Evolutionary conservation across 2,113 vertebrate species (phyloP), one percentile per base, ranked within the genome.

Genomic region (Labeo catla): DNA sequence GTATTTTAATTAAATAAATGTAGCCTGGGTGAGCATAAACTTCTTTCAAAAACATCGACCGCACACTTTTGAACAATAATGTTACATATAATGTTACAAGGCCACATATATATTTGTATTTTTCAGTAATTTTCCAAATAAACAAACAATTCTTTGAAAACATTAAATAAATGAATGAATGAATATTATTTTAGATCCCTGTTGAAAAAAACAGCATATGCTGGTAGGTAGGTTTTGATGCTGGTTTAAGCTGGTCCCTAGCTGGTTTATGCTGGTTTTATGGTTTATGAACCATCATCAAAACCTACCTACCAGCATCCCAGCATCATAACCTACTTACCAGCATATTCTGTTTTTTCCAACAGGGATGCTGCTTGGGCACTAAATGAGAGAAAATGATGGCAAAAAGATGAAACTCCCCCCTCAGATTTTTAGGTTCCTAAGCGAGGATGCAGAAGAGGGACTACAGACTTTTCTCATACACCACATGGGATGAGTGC

Each of bases 401-500:
- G 39, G 4, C 66, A 76, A 28, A 50, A 6, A 36, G 49, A 16
- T 15, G 65, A 19, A 77, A 5, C 0, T 6, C 16, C 8, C 34
- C 8, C 3, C 9, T 36, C 8, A 49, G 8, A 72, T 45, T 61
- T 21, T 11, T 36, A 79, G 34, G 10, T 45, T 79, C 21, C 54
- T 23, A 4, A n/a, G 16, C 45, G 77, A 39, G 6, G 23, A 57
- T 78, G 9, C 76, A 78, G 8, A 57, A 34, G 76, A 66, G 23
- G 63, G 10, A 43, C 39, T n/a, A n/a, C 16, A 36, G 74, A 23
- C 61, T 70, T 4, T 28, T 85, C 45, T 13, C 21, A 78, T 49
- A 50, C 61, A 52, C n/a, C 73, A 28, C 4, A n/a, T 74, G 84
- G 47, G 7, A 16, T 65, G n/a, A 86, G 80, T 72, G 21, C 70